Percentiles rank a stretch among this genome's conserved stretches.
Conservation (phyloP, 2,888 invertebrate species). For the Syritta pipiens region DNA sequence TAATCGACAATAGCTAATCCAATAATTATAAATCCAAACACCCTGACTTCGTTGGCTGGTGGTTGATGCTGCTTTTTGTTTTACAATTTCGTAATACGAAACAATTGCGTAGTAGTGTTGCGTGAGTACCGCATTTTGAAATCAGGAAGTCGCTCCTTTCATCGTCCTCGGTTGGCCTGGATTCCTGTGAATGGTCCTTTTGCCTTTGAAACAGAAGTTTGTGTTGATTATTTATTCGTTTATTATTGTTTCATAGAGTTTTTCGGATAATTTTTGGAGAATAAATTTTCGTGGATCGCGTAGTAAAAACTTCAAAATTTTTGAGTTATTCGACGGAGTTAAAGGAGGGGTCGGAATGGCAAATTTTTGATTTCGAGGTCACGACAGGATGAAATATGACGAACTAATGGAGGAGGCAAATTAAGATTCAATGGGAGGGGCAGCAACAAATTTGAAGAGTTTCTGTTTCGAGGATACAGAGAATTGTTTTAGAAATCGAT, state of each 20-base stretch:
- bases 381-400: not conserved
- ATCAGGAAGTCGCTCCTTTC: conserved; percentile 1
- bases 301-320: conserved; percentile 7
- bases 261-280: not conserved
- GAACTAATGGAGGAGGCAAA: not conserved
- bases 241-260: conserved; percentile 39
- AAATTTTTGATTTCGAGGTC: not conserved
- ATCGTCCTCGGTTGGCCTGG: too few species aligned
- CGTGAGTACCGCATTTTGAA: not conserved
- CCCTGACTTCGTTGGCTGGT: conserved; percentile 21
- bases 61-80: conserved; percentile 34
- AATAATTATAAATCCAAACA: conserved; percentile 66
- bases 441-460: not conserved
- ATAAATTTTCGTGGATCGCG: not conserved
- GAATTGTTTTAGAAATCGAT: too few species aligned
- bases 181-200: too few species aligned
- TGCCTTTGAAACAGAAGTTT: conserved; percentile 23
- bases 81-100: conserved; percentile 46
- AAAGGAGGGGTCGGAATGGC: conserved; percentile 1
- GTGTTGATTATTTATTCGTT: conserved; percentile 51
- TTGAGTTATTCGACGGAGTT: conserved; percentile 26
- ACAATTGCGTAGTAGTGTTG: conserved; percentile 12
- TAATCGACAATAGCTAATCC: conserved; percentile 65
- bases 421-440: not conserved
- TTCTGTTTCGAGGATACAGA: too few species aligned